Evolutionary conservation across 2,888 invertebrate genomes (phyloP), one percentile per base, ranked within the genome.

Genomic region (Aproaerema taeniolella): DNA sequence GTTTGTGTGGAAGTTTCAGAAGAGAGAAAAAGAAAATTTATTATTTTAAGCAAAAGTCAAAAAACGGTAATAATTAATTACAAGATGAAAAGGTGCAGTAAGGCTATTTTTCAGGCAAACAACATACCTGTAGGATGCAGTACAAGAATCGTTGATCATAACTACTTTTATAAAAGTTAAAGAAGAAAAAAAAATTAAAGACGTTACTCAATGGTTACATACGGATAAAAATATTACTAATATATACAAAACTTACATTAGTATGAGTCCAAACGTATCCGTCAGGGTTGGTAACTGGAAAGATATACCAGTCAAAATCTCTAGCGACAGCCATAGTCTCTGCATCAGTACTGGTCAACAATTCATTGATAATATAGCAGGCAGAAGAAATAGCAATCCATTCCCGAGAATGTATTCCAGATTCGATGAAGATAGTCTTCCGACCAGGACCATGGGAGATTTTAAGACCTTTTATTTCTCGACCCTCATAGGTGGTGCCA

Each of bases 221-320:
- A n/a, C n/a, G n/a, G n/a, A n/a, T n/a, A n/a, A n/a, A n/a, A n/a
- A n/a, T n/a, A n/a, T n/a, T n/a, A n/a, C n/a, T n/a, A n/a, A n/a
- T n/a, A n/a, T n/a, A n/a, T n/a, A n/a, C n/a, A 20, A 3, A 26
- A 26, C 58, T 64, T 67, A 88, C 90, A n/a, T 65, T 67, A 9
- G 83, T 87, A 62, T 92, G 91, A 1, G 91, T 90, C 78, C 90
- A 92, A 30, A 88, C 88, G 58, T 90, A 95, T 1, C 94, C 94
- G 72, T 95, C 94, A 17, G 94, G 94, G 64, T 95, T 95, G 7
- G 91, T 86, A 1, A 91, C 88, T 0, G 94, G 94, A 43, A 94
- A 87, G 29, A 94, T 86, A 58, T 93, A 92, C 91, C 92, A 94
- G 55, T 93, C 92, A 55, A 82, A 88, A 42, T 79, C 82, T n/a